Evolutionary conservation across 2,888 invertebrate species (phyloP), one percentile per base, ranked within the genome.

Genomic region (Callimorpha dominula): DNA sequence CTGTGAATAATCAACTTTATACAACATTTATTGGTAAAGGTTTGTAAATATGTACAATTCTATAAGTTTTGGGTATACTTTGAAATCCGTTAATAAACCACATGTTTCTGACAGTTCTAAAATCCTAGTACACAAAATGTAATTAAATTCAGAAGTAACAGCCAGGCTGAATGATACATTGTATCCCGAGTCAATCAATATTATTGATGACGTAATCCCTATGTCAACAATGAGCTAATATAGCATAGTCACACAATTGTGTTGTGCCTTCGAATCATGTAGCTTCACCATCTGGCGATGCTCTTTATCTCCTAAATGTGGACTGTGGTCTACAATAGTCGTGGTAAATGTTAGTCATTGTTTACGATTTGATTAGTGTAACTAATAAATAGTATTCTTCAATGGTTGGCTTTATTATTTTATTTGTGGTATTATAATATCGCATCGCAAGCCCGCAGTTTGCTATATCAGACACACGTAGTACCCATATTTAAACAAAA

Each of bases 151-250:
- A 20, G 52, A 43, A 31, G 68, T 50, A 31, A 49, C 52, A 68
- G 67, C 49, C 42, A 20, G 15, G 31, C 31, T 66, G 57, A 57
- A 17, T 69, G 64, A 52, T 66, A 17, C 12, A 46, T 17, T 57
- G 66, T 71, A 68, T 73, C 70, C 62, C 40, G 31, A 20, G 68
- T 73, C 69, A 78, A 80, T 84, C 78, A 79, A 81, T 78, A 82
- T 78, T 74, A 75, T 77, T 74, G 74, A 78, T 77, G 75, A 72
- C 75, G 72, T 83, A 84, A 82, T 81, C 72, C 79, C 69, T 75
- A 70, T 71, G 76, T 77, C 75, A 82, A 76, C 82, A 78, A 69
- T 74, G 57, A 50, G 64, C 40, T 72, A 77, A 71, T 73, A 78
- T 65, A 40, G 74, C 46, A 71, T 70, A 74, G 73, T 65, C 71